Conservation (phyloP, 2,797 vertebrate species). For the Leucoraja ocellata region DNA sequence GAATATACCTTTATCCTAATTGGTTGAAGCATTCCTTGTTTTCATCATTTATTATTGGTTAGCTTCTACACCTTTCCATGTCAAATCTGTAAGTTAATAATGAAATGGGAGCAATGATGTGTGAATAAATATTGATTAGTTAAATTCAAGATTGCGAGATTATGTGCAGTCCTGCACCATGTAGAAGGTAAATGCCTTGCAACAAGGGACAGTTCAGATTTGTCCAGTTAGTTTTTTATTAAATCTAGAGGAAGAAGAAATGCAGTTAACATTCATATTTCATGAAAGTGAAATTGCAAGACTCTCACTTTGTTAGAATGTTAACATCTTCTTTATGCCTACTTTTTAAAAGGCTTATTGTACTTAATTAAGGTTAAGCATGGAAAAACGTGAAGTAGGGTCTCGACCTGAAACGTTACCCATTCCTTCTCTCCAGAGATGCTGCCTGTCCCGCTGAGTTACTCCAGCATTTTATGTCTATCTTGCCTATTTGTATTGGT, state of each 20-base stretch:
- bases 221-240: background rate
- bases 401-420: too few relatives aligned
- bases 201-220: constrained; percentile 18
- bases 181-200: background rate
- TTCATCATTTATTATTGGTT: background rate
- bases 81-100: constrained; percentile 7
- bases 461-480: too few relatives aligned
- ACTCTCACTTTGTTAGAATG: constrained; percentile 7
- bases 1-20: background rate
- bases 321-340: constrained; percentile 1
- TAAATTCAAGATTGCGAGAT: constrained; percentile 9
- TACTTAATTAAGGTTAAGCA: constrained; percentile 23
- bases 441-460: too few relatives aligned
- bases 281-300: constrained; percentile 29
- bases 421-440: too few relatives aligned
- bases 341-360: background rate
- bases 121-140: constrained; percentile 11
- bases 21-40: background rate
- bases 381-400: background rate
- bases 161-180: background rate
- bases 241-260: constrained; percentile 30
- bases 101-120: constrained; percentile 17
- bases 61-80: background rate
- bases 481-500: background rate
- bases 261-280: constrained; percentile 33